Evolutionary conservation across 2,797 vertebrate genomes (phyloP).

Genomic region (Cynodonichthys magdalenae): DNA sequence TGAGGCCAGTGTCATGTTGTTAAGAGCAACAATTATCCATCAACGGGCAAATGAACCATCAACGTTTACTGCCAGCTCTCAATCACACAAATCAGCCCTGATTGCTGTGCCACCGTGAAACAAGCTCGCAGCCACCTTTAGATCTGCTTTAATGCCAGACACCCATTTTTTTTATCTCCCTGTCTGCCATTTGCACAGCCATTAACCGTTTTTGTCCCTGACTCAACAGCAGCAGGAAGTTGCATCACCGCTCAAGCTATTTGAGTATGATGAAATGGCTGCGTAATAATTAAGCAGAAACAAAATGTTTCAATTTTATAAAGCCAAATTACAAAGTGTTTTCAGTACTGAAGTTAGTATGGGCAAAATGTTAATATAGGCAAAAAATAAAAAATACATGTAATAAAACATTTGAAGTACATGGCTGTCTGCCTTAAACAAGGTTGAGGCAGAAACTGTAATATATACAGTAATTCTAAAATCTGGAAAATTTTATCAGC

Average conservation of each 20-base stretch:
- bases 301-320: background rate
- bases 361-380: no score
- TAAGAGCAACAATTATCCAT: conserved; percentile 75
- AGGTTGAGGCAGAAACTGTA: no score
- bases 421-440: no score
- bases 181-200: conserved; percentile 34
- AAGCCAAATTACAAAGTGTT: no score
- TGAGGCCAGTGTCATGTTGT: conserved; percentile 67
- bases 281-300: background rate
- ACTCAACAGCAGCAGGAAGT: conserved; percentile 9
- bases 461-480: no score
- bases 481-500: no score
- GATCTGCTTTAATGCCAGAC: conserved; percentile 44
- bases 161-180: conserved; percentile 36
- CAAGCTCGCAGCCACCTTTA: conserved; percentile 42
- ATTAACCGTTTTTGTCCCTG: conserved; percentile 30
- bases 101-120: conserved; percentile 53
- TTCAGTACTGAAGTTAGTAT: no score
- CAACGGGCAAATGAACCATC: conserved; percentile 71
- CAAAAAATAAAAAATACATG: no score
- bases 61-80: conserved; percentile 63
- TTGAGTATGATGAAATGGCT: conserved; percentile 7
- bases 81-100: conserved; percentile 68
- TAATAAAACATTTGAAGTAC: no score
- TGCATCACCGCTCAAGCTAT: conserved; percentile 12